A percentile compares a stretch with the other conserved stretches of the same genome.
Conservation (phyloP, 2,797 vertebrate genomes). For the Betta splendens region DNA sequence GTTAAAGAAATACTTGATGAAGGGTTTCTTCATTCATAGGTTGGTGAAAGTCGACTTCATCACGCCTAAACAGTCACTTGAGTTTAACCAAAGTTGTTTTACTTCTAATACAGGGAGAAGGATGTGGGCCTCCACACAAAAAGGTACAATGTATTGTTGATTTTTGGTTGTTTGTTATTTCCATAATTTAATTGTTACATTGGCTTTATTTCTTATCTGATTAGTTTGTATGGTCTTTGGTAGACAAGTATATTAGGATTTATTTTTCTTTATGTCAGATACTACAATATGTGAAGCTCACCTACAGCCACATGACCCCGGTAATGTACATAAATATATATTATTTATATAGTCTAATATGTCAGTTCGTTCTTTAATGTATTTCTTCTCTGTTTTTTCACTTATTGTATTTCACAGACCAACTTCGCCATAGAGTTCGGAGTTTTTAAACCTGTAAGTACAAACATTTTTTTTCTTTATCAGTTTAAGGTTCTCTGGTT, state of each 20-base stretch:
- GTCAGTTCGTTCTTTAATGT: background rate
- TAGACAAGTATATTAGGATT: background rate
- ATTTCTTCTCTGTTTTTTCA: constrained; percentile 12
- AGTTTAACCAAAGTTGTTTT: background rate
- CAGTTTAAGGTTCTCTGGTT: too few species aligned
- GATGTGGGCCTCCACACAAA: constrained; percentile 11
- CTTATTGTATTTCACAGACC: constrained; percentile 57
- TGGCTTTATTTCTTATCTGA: too few species aligned
- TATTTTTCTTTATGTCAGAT: constrained; percentile 8
- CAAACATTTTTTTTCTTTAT: background rate
- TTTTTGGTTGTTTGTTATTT: background rate
- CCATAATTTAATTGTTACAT: too few species aligned
- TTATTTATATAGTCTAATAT: background rate
- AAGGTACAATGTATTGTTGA: constrained; percentile 35
- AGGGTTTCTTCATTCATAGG: constrained; percentile 1
- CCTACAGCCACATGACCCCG: constrained; percentile 47
- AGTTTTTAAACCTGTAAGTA: constrained; percentile 58
- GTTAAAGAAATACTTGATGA: background rate
- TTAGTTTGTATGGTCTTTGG: background rate
- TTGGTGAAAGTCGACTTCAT: constrained; percentile 1
- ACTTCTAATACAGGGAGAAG: constrained; percentile 44
- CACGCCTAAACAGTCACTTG: constrained; percentile 2
- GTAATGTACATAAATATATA: constrained; percentile 40
- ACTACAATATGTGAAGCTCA: constrained; percentile 65
- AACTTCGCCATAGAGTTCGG: constrained; percentile 61